Evolutionary conservation across 64 coral and sea anemone species (phyloP).

Genomic region (Trachythela sp.): DNA sequence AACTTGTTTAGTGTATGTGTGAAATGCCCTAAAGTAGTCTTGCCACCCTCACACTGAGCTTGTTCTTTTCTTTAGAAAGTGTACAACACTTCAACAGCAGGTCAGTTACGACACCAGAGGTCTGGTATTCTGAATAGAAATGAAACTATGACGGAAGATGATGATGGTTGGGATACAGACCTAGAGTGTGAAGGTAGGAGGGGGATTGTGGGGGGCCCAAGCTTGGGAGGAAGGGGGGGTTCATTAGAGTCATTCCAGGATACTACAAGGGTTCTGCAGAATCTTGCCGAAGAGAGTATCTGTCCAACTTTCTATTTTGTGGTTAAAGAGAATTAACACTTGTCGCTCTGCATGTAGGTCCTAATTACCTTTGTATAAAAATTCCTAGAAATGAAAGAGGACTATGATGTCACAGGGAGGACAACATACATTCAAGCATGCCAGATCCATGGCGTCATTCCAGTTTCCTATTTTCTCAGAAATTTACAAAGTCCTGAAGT

Average conservation of each 20-base stretch:
- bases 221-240: too few relatives aligned
- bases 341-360: too few relatives aligned
- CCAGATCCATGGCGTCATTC: constrained; percentile 67
- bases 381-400: constrained; percentile 80
- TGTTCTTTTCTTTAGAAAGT: not conserved
- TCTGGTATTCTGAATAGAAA: not conserved
- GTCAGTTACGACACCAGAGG: not conserved
- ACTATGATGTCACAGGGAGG: constrained; percentile 92
- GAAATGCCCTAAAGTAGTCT: too few relatives aligned
- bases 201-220: not conserved
- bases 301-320: too few relatives aligned
- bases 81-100: not conserved
- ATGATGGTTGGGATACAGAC: constrained; percentile 66
- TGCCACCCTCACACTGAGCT: not conserved
- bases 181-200: constrained; percentile 59
- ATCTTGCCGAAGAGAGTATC: not conserved
- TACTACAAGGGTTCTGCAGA: too few relatives aligned
- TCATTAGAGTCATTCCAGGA: too few relatives aligned
- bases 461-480: constrained; percentile 84
- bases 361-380: not conserved
- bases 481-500: constrained; percentile 76
- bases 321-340: too few relatives aligned
- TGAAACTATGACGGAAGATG: constrained; percentile 22
- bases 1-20: too few relatives aligned
- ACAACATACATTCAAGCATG: constrained; percentile 91